These are phyloP conservation scores for Diadegma fenestrale DNA, from an alignment of 2,888 invertebrate species.

Conservation along the genomic window DNA sequence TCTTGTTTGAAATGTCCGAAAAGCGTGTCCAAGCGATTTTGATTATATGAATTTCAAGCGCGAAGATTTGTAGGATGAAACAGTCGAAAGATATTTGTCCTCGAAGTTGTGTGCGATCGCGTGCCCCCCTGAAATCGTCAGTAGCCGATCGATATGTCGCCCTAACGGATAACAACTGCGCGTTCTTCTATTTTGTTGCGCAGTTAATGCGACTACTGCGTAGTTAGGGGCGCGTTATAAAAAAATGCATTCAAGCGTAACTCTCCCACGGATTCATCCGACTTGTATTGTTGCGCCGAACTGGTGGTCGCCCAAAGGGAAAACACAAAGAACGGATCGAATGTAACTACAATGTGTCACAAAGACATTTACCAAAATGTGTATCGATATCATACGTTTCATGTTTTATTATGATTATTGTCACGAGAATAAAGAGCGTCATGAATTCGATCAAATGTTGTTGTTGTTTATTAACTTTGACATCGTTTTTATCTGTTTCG, in stretches of 20 bases:
- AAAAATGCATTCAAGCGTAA: conserved; percentile 35
- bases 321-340: conserved; percentile 18
- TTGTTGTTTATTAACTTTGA: neutral
- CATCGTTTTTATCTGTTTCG: neutral
- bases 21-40: neutral
- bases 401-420: neutral
- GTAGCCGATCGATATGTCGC: conserved; percentile 54
- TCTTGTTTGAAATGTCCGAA: neutral
- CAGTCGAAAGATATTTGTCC: conserved; percentile 19
- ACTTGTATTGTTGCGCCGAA: neutral
- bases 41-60: neutral
- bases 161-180: conserved; percentile 36
- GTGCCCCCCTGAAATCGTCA: conserved; percentile 18
- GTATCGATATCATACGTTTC: neutral
- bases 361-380: neutral
- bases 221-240: conserved; percentile 54
- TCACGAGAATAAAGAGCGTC: neutral
- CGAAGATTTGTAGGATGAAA: neutral
- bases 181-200: conserved; percentile 50
- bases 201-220: conserved; percentile 43
- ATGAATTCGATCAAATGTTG: neutral
- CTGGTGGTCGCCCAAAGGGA: neutral
- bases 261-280: conserved; percentile 26
- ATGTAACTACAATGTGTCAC: conserved; percentile 38
- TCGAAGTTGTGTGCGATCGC: conserved; percentile 11